These are phyloP conservation scores for Ellobium chinense DNA, from an alignment of 2,888 invertebrate genomes.

Conservation along the genomic window DNA sequence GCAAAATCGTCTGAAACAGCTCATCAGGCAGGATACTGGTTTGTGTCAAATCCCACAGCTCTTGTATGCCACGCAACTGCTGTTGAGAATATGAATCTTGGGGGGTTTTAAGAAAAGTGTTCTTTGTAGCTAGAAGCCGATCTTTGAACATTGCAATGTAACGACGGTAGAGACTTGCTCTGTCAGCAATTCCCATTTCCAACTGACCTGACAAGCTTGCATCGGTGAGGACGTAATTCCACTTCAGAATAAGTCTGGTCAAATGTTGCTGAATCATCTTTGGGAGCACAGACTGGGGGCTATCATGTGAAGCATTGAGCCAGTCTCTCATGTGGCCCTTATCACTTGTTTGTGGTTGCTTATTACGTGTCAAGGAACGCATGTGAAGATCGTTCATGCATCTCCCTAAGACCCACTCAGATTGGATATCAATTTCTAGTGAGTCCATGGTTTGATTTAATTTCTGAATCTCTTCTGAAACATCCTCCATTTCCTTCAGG, in stretches of 20 bases:
- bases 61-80: background rate
- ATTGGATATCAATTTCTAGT: slow-evolving; percentile 49
- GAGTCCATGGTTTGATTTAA: slow-evolving; percentile 54
- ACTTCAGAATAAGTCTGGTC: slow-evolving; percentile 1
- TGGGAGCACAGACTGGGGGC: background rate
- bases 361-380: slow-evolving; percentile 29
- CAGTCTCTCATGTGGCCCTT: background rate
- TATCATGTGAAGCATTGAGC: background rate
- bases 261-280: slow-evolving; percentile 7
- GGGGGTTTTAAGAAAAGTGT: too few species aligned
- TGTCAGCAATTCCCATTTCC: slow-evolving; percentile 12
- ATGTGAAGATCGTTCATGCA: slow-evolving; percentile 52
- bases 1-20: background rate
- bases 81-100: background rate
- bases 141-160: background rate
- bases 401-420: slow-evolving; percentile 41
- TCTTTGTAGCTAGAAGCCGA: background rate
- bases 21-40: background rate
- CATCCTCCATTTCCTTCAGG: slow-evolving; percentile 21
- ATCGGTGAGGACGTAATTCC: too few species aligned
- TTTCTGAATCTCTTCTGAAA: slow-evolving; percentile 48
- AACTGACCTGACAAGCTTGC: background rate
- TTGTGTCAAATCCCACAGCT: background rate
- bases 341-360: background rate
- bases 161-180: background rate